Evolutionary conservation across 2,888 invertebrate genomes (phyloP).

Genomic region (Campoplex nolae): DNA sequence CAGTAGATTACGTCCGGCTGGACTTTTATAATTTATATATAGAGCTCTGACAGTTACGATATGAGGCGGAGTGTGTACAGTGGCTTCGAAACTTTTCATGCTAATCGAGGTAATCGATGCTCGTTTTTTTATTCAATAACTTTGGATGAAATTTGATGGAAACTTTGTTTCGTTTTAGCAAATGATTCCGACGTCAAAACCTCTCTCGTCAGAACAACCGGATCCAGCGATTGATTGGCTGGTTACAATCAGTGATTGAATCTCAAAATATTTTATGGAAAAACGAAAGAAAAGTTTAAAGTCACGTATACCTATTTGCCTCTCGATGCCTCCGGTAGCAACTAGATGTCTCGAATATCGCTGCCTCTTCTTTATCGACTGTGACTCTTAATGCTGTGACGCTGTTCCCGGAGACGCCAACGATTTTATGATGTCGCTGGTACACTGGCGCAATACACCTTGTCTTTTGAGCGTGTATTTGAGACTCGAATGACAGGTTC

Average conservation of each 20-base stretch:
- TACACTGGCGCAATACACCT: constrained; percentile 1
- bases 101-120: neutral
- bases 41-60: constrained; percentile 15
- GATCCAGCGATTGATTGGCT: neutral
- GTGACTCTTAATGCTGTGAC: neutral
- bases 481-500: neutral
- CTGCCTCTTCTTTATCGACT: constrained; percentile 9
- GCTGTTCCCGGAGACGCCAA: neutral
- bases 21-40: constrained; percentile 37
- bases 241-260: neutral
- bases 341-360: constrained; percentile 2
- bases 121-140: neutral
- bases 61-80: neutral
- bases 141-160: neutral
- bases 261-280: neutral
- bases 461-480: neutral
- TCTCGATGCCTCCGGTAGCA: neutral
- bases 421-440: constrained; percentile 2
- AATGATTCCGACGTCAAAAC: neutral
- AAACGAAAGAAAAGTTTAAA: neutral
- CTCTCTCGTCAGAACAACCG: too few relatives aligned
- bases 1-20: constrained; percentile 45
- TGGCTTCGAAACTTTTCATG: neutral
- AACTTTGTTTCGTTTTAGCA: neutral
- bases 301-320: neutral